These are phyloP conservation scores for Acropora yongei DNA, from an alignment of 64 coral and sea anemone species.

Conservation along the genomic window DNA sequence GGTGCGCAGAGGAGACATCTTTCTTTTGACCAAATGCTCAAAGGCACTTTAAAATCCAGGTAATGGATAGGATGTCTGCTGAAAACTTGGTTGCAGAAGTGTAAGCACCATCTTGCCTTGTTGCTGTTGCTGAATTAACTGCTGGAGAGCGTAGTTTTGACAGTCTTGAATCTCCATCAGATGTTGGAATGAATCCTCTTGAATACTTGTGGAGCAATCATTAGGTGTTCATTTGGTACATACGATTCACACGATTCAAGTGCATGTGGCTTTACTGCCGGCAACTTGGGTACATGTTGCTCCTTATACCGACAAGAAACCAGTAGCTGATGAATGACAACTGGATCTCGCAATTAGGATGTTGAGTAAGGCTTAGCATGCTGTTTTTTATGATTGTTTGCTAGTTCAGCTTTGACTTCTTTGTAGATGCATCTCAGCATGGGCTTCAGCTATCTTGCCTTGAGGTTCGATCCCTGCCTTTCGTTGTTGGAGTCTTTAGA, in stretches of 20 bases:
- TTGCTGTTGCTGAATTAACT: conserved; percentile 40
- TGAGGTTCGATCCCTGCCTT: conserved; percentile 8
- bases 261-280: neutral
- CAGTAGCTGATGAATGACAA: neutral
- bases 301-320: neutral
- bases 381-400: neutral
- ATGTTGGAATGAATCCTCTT: conserved; percentile 8
- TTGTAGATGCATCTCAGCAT: conserved; percentile 4
- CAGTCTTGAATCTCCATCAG: conserved; percentile 11
- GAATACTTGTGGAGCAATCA: neutral
- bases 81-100: conserved; percentile 53
- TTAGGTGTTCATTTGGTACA: neutral
- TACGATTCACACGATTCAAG: neutral
- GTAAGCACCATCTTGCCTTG: neutral
- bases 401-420: neutral
- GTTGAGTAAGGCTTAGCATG: neutral
- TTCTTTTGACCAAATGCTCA: conserved; percentile 51
- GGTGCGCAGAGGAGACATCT: conserved; percentile 54
- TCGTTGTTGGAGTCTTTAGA: neutral
- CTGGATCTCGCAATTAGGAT: neutral
- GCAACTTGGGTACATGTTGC: neutral
- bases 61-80: conserved; percentile 48
- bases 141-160: conserved; percentile 30
- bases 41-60: conserved; percentile 54
- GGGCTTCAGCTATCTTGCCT: neutral